Evolutionary conservation across 2,113 vertebrate species (phyloP).

Genomic region (Seriola rivoliana): DNA sequence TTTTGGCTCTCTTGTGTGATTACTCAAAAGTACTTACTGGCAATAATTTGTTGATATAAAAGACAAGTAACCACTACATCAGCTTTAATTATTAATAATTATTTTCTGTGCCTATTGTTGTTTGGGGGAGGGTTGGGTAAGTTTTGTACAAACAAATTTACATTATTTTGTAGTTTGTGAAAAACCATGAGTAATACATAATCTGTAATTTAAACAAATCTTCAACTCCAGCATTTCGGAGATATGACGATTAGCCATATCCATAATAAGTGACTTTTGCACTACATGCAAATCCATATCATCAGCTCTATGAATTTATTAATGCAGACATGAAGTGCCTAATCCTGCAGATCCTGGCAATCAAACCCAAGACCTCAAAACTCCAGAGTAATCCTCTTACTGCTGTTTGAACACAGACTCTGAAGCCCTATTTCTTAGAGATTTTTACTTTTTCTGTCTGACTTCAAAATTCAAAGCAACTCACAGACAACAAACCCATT

Average conservation of each 20-base stretch:
- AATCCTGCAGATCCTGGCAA: too few relatives aligned
- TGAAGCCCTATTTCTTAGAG: too few relatives aligned
- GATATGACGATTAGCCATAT: too few relatives aligned
- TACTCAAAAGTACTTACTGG: slow-evolving; percentile 39
- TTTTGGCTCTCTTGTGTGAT: slow-evolving; percentile 48
- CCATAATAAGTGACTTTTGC: background rate
- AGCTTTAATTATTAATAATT: slow-evolving; percentile 1
- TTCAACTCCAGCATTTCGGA: too few relatives aligned
- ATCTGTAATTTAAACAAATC: background rate
- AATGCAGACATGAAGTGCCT: background rate
- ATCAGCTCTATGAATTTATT: background rate
- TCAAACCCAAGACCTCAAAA: too few relatives aligned
- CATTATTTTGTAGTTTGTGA: background rate
- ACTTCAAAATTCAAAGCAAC: too few relatives aligned
- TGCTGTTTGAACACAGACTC: too few relatives aligned
- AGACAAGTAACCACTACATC: slow-evolving; percentile 5
- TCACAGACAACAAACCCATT: too few relatives aligned
- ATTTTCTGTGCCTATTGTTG: background rate
- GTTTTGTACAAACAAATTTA: background rate
- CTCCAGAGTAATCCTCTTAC: too few relatives aligned
- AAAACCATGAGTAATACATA: too few relatives aligned
- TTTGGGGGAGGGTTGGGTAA: background rate
- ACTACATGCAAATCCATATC: background rate
- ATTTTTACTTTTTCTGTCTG: too few relatives aligned
- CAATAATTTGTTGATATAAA: slow-evolving; percentile 15